Evolutionary conservation across 2,797 vertebrate genomes (phyloP).

Genomic region (Peromyscus attwateri): DNA sequence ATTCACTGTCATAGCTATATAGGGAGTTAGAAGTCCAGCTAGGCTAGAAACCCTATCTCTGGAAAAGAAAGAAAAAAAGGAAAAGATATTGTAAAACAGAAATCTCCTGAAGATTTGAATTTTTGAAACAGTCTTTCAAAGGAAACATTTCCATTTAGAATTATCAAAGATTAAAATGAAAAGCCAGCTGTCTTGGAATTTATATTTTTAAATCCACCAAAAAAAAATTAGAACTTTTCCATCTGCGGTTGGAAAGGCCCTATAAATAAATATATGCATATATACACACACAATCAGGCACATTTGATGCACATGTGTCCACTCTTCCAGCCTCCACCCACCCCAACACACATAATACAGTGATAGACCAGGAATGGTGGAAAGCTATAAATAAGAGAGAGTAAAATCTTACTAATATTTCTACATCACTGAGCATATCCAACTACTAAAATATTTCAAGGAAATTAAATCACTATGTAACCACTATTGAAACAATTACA

Average conservation of each 20-base stretch:
- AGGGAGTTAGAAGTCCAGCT: neutral
- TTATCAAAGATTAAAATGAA: conserved; percentile 66
- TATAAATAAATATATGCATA: conserved; percentile 68
- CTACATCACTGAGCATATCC: conserved; percentile 24
- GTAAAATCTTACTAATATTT: conserved; percentile 45
- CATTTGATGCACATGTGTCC: conserved; percentile 56
- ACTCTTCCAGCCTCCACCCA: neutral
- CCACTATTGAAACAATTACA: conserved; percentile 31
- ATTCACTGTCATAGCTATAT: neutral
- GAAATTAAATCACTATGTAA: conserved; percentile 9
- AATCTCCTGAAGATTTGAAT: neutral
- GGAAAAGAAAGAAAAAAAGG: neutral
- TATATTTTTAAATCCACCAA: conserved; percentile 69
- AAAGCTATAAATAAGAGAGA: neutral
- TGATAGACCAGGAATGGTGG: conserved; percentile 23
- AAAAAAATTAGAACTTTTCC: conserved; percentile 46
- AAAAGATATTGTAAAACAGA: neutral
- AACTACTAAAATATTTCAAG: neutral
- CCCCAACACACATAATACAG: neutral
- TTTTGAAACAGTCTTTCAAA: conserved; percentile 7
- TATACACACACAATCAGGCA: neutral
- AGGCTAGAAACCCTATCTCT: neutral
- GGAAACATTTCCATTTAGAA: conserved; percentile 29
- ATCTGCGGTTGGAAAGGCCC: conserved; percentile 29
- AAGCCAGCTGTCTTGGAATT: conserved; percentile 54